Conservation (phyloP, 2,888 invertebrate species). For the Bellardia pandia region DNA sequence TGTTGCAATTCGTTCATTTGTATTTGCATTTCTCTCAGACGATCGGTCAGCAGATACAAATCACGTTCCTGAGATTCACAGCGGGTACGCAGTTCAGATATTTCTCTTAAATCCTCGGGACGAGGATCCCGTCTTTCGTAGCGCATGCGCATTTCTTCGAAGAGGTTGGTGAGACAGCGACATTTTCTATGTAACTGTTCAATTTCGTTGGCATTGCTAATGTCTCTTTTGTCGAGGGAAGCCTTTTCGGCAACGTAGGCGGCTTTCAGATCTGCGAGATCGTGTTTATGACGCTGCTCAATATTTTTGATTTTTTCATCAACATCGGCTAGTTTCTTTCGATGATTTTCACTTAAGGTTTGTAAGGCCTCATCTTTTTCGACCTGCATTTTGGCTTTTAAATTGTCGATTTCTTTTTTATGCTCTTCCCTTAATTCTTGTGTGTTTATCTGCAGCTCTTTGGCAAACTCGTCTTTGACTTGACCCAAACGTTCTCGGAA, state of each 20-base stretch:
- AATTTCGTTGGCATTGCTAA: constrained; percentile 85
- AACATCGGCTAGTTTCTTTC: constrained; percentile 82
- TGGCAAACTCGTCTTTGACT: constrained; percentile 83
- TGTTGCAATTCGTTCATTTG: constrained; percentile 82
- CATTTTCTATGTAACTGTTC: constrained; percentile 86
- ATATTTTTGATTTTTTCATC: constrained; percentile 85
- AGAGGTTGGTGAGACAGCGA: constrained; percentile 86
- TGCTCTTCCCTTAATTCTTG: constrained; percentile 88
- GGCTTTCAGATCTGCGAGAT: constrained; percentile 83
- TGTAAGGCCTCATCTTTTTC: constrained; percentile 86
- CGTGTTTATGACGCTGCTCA: constrained; percentile 83
- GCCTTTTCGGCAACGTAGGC: constrained; percentile 83
- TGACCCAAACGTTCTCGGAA: constrained; percentile 87
- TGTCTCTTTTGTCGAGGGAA: constrained; percentile 83
- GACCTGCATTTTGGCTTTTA: constrained; percentile 85
- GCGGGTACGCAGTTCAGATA: constrained; percentile 85
- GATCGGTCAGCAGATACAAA: constrained; percentile 86
- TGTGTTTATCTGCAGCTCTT: constrained; percentile 83
- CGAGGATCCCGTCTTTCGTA: constrained; percentile 86
- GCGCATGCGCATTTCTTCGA: constrained; percentile 86
- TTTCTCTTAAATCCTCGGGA: constrained; percentile 85
- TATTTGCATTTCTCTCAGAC: constrained; percentile 86
- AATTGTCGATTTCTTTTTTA: constrained; percentile 87
- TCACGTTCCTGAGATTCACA: constrained; percentile 86
- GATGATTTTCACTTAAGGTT: constrained; percentile 85